phyloP scores from a whole-genome alignment of 1,140 invertebrate species.

The Ostrea edulis region DNA sequence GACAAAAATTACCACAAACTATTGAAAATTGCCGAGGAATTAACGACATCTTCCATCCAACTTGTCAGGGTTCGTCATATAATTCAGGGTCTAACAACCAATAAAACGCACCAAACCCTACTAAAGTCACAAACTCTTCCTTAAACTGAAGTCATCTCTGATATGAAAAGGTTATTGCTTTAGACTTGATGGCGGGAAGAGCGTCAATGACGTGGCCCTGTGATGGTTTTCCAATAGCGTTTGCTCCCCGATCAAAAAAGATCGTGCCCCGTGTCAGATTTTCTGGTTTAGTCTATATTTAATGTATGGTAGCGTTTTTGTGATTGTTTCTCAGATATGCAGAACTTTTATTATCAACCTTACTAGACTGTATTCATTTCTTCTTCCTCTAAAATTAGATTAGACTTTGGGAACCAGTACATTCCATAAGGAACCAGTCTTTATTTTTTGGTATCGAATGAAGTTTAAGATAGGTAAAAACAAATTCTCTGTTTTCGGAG shows the following conservation, averaged over 20 bases:
- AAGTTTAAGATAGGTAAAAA: no score
- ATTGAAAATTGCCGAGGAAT: not conserved
- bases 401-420: no score
- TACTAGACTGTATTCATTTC: no score
- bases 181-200: not conserved
- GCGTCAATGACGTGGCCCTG: not conserved
- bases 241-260: not conserved
- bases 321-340: no score
- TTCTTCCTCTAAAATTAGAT: no score
- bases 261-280: not conserved
- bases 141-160: slow-evolving; percentile 20
- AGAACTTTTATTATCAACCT: no score
- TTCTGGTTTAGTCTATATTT: not conserved
- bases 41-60: not conserved
- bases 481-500: no score
- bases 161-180: slow-evolving; percentile 33
- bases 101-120: not conserved
- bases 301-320: no score
- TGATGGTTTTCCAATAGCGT: not conserved
- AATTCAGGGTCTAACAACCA: not conserved
- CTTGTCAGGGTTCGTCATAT: not conserved
- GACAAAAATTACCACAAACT: slow-evolving; percentile 9
- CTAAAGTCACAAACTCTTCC: not conserved
- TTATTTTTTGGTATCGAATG: no score
- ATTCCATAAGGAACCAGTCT: no score